A percentile compares a stretch with the other conserved stretches of the same genome.
Evolutionary conservation across 2,888 invertebrate species (phyloP).

Genomic region (Limulus polyphemus): DNA sequence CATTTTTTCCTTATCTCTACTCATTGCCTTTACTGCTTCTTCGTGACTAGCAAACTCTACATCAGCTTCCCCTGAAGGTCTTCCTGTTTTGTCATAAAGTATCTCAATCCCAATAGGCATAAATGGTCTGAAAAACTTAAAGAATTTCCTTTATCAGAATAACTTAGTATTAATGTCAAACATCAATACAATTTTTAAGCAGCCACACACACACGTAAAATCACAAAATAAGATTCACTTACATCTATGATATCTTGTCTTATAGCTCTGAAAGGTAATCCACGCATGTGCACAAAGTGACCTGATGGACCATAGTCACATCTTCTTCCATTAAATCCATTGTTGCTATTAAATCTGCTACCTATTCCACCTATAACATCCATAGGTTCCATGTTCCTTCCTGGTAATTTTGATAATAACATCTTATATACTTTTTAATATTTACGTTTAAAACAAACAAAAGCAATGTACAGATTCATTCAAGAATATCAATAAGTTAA

Average conservation of each 20-base stretch:
- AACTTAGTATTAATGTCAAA: no score
- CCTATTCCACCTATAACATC: slow-evolving; percentile 3
- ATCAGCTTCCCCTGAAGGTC: slow-evolving; percentile 91
- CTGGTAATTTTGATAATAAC: no score
- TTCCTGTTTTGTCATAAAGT: slow-evolving; percentile 67
- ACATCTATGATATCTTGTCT: slow-evolving; percentile 68
- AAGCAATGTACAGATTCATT: no score
- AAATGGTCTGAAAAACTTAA: slow-evolving; percentile 83
- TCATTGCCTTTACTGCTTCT: slow-evolving; percentile 69
- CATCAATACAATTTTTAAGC: background rate
- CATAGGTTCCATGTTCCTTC: no score
- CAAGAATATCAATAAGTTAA: no score
- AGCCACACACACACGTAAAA: background rate
- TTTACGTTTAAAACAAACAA: no score
- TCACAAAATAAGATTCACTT: slow-evolving; percentile 14
- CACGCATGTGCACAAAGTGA: slow-evolving; percentile 48
- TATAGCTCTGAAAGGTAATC: slow-evolving; percentile 72
- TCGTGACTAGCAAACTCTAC: slow-evolving; percentile 84
- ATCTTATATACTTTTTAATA: no score
- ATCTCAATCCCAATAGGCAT: slow-evolving; percentile 71
- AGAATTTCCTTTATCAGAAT: no score
- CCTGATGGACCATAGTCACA: slow-evolving; percentile 28
- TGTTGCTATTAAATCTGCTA: slow-evolving; percentile 15
- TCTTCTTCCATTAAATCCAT: background rate
- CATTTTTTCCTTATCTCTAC: slow-evolving; percentile 44